A percentile compares a stretch with the other conserved stretches of the same genome.
Conservation (phyloP, 2,888 invertebrate genomes). For the Melipona bicolor region DNA sequence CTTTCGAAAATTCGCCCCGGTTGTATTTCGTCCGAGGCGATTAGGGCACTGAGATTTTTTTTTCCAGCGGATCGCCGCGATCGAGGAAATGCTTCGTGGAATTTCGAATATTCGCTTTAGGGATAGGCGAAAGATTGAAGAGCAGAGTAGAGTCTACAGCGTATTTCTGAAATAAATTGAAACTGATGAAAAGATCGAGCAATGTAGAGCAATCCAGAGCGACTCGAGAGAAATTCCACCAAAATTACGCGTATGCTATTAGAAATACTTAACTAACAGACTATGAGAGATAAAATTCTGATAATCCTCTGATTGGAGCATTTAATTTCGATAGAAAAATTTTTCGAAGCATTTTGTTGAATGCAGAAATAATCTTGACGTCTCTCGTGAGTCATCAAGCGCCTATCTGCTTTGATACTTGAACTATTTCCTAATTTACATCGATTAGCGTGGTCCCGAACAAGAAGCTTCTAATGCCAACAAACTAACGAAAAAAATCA, state of each 20-base stretch:
- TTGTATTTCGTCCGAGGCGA: not conserved
- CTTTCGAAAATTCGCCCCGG: not conserved
- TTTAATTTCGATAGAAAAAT: not conserved
- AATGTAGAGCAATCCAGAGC: not conserved
- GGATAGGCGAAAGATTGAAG: too few relatives aligned
- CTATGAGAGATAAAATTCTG: not conserved
- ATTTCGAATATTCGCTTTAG: not conserved
- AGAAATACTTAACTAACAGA: not conserved
- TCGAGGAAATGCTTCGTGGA: not conserved
- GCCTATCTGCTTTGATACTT: not conserved
- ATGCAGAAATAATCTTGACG: too few relatives aligned
- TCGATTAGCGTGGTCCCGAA: not conserved
- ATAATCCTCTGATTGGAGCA: not conserved
- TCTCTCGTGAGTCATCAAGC: not conserved
- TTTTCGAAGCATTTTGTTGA: not conserved
- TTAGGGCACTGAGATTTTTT: not conserved
- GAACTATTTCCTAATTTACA: slow-evolving; percentile 1
- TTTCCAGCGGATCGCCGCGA: too few relatives aligned
- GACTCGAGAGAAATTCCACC: not conserved
- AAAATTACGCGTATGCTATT: not conserved
- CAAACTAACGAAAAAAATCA: not conserved
- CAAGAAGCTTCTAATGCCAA: too few relatives aligned
- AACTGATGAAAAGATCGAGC: too few relatives aligned
- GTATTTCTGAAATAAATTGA: too few relatives aligned
- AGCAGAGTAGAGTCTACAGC: too few relatives aligned